Evolutionary conservation across 2,888 invertebrate genomes (phyloP).

Genomic region (Amphipoea lucens): DNA sequence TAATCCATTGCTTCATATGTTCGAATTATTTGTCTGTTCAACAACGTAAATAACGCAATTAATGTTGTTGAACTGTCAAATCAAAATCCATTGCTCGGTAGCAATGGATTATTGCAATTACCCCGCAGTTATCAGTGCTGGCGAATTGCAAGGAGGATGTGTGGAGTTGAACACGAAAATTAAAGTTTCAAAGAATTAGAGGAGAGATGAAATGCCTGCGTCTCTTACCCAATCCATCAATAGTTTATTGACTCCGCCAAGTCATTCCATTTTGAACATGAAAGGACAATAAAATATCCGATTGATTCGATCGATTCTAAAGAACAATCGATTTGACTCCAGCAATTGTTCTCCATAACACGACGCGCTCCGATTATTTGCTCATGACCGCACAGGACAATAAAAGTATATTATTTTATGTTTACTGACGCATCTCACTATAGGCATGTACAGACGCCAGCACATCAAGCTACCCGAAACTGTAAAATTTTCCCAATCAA

Average conservation of each 20-base stretch:
- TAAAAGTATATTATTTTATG: conserved; percentile 12
- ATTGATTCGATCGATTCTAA: conserved; percentile 35
- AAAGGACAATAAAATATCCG: conserved; percentile 34
- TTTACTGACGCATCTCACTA: not conserved
- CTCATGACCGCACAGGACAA: conserved; percentile 14
- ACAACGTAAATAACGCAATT: no score
- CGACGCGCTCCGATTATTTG: conserved; percentile 51
- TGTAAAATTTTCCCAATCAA: no score
- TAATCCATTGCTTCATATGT: no score
- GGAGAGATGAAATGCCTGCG: not conserved
- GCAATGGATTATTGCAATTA: no score
- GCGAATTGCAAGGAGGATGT: not conserved
- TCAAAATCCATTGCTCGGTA: no score
- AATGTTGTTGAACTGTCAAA: no score
- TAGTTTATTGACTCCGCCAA: conserved; percentile 2
- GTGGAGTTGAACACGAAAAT: not conserved
- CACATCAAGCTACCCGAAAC: no score
- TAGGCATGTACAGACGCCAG: not conserved
- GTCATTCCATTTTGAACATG: not conserved
- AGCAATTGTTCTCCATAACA: conserved; percentile 47
- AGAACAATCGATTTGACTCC: conserved; percentile 47
- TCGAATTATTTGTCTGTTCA: no score
- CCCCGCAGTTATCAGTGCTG: not conserved
- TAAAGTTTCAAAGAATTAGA: not conserved
- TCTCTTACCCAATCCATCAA: not conserved